Evolutionary conservation across 2,888 invertebrate species (phyloP), one percentile per base, ranked within the genome.

Genomic region (Marasmarcha lunaedactyla): DNA sequence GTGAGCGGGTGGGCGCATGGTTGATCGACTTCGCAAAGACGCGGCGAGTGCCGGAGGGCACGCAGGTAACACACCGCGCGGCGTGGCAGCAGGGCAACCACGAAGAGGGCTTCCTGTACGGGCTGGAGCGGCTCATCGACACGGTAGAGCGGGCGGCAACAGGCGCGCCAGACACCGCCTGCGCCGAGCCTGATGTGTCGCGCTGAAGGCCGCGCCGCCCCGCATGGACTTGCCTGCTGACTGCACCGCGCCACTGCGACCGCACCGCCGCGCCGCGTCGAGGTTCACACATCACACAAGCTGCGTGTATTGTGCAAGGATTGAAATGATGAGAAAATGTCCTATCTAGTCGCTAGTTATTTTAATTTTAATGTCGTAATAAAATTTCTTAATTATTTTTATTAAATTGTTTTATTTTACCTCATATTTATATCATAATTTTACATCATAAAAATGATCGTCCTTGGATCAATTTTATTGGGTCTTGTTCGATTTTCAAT

Each of bases 21-120:
- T 85, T 98, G 51, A 98, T 98, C 46, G 98, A 98, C 68, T 98
- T 98, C 65, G 97, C 97, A 36, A 98, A 98, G 67, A 95, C 96
- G 0, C 87, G 91, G 39, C 85, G 86, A 39, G 79, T 97, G 36
- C 90, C 93, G 0, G 86, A 88, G 14, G 90, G 89, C 7, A 54
- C 86, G 14, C 79, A 72, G 37, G 86, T 98, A 11, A 89, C 89
- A 49, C 98, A 98, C 66, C 86, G 95, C 41, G 83, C 85, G 5
- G 83, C 88, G 10, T 98, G 98, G 98, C 66, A 87, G 44, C 90
- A 94, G 50, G 98, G 97, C n/a, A 98, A 98, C 69, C 93, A 94
- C 62, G 98, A 98, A 71, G 98, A 98, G 70, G 98, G 98, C 5
- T 92, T 97, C 57, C 87, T 98, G 14, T 90, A 87, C 52, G 98